These are phyloP conservation scores for Papilio demoleus DNA, from an alignment of 2,888 invertebrate genomes.

Conservation along the genomic window DNA sequence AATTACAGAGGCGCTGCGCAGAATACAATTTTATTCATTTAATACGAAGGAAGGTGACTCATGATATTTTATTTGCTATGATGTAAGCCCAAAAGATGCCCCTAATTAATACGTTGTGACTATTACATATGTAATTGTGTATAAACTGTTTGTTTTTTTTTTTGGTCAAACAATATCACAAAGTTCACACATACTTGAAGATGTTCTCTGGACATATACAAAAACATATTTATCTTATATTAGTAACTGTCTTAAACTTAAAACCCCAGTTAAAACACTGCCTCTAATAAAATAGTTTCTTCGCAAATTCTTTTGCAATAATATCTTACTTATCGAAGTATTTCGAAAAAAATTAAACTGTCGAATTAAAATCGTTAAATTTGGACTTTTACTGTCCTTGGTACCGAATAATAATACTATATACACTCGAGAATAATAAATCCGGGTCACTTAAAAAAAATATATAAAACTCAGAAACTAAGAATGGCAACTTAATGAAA, in stretches of 20 bases:
- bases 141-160: background rate
- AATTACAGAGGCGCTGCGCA: too few relatives aligned
- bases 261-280: background rate
- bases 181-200: background rate
- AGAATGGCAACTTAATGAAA: too few relatives aligned
- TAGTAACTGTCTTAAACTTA: background rate
- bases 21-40: too few relatives aligned
- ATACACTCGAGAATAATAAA: too few relatives aligned
- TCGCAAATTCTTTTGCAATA: too few relatives aligned
- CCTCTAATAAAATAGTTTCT: too few relatives aligned
- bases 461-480: too few relatives aligned
- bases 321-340: background rate
- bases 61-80: constrained; percentile 21
- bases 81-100: background rate
- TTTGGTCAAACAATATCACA: background rate
- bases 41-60: constrained; percentile 21
- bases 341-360: background rate
- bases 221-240: background rate
- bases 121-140: background rate
- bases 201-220: background rate
- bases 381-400: background rate
- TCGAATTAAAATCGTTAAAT: background rate
- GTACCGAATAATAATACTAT: too few relatives aligned
- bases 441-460: too few relatives aligned
- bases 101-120: background rate